phyloP scores from a whole-genome alignment of 2,113 vertebrate genomes.

The Stegastes partitus region DNA sequence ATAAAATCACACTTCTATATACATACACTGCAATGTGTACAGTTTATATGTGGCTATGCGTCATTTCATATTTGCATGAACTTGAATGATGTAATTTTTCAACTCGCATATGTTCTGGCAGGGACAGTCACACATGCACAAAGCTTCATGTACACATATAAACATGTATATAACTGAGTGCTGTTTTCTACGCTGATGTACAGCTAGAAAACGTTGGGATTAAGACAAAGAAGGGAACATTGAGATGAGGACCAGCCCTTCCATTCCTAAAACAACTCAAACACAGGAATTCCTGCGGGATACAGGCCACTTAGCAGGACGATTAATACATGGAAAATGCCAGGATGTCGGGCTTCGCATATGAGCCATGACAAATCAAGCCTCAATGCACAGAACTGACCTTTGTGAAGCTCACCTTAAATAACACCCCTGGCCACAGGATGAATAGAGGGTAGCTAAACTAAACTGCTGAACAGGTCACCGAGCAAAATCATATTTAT shows the following conservation, averaged over 20 bases:
- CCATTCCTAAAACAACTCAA: conserved; percentile 62
- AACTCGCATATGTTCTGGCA: neutral
- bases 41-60: neutral
- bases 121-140: neutral
- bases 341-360: conserved; percentile 50
- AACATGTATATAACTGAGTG: conserved; percentile 2
- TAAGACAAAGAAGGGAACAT: conserved; percentile 44
- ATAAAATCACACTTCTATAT: neutral
- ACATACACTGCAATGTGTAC: neutral
- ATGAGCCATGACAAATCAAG: conserved; percentile 48
- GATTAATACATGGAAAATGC: conserved; percentile 77
- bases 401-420: conserved; percentile 31
- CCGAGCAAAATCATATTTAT: conserved; percentile 13
- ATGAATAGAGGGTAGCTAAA: neutral
- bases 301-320: conserved; percentile 72
- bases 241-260: conserved; percentile 58
- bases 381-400: conserved; percentile 45
- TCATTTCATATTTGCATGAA: conserved; percentile 8
- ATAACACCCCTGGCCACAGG: neutral
- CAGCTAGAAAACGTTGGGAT: conserved; percentile 3
- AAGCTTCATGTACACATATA: neutral
- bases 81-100: conserved; percentile 3
- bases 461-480: neutral
- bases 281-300: conserved; percentile 83
- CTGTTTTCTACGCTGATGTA: conserved; percentile 11